These are phyloP conservation scores for Dicerorhinus sumatrensis DNA, from an alignment of 2,113 vertebrate genomes.

Conservation along the genomic window DNA sequence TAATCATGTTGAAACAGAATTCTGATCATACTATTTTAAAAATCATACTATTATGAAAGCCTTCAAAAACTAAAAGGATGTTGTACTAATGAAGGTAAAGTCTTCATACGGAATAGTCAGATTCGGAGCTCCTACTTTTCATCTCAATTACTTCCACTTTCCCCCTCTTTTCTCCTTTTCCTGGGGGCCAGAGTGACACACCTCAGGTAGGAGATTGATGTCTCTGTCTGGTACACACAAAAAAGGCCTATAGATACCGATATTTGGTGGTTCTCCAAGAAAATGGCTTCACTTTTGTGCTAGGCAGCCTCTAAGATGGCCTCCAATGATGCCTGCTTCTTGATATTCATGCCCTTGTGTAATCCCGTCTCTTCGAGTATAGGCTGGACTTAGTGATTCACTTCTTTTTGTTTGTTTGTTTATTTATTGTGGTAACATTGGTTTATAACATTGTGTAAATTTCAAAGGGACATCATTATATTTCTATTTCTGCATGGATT, in stretches of 20 bases:
- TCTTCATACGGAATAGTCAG: background rate
- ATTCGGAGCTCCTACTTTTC: background rate
- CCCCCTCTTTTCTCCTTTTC: background rate
- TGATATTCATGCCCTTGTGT: too few relatives aligned
- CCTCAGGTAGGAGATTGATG: too few relatives aligned
- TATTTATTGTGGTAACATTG: too few relatives aligned
- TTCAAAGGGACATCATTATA: too few relatives aligned
- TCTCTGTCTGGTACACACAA: background rate
- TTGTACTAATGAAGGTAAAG: conserved; percentile 5
- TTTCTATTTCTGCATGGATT: too few relatives aligned
- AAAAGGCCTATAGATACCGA: background rate
- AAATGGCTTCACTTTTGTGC: background rate
- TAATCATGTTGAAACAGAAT: conserved; percentile 59
- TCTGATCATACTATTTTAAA: conserved; percentile 45
- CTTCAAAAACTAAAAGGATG: background rate
- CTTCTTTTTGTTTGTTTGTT: background rate
- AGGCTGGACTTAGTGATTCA: background rate
- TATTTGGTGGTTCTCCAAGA: background rate
- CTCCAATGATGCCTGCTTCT: background rate
- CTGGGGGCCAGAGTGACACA: background rate
- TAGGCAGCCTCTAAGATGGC: background rate
- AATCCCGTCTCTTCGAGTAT: background rate
- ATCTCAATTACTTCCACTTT: background rate
- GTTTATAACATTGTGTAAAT: too few relatives aligned
- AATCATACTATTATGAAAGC: background rate